A percentile compares a stretch with the other conserved stretches of the same genome.
Conservation (phyloP, 2,888 invertebrate genomes). For the Archaeoteleia sp. region DNA sequence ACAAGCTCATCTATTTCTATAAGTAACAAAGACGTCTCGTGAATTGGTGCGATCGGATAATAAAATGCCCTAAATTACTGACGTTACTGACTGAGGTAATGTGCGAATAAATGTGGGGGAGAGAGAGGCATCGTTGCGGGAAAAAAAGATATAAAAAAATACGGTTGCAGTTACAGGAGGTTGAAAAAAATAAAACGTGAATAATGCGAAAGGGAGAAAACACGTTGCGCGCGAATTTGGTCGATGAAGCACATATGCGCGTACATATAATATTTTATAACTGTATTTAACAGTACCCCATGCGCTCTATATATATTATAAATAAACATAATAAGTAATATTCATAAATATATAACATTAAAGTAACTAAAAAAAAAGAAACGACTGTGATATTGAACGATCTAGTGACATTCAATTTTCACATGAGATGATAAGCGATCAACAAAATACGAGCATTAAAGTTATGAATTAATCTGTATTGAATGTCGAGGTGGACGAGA, state of each 20-base stretch:
- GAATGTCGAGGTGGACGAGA: too few species aligned
- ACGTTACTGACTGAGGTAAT: slow-evolving; percentile 15
- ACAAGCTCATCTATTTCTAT: slow-evolving; percentile 55
- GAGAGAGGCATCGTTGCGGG: slow-evolving; percentile 29
- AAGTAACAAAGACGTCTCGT: slow-evolving; percentile 62
- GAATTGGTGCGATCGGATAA: slow-evolving; percentile 54
- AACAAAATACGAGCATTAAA: slow-evolving; percentile 64
- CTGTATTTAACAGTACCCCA: slow-evolving; percentile 71
- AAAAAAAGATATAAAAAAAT: slow-evolving; percentile 49
- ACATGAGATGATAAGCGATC: slow-evolving; percentile 68
- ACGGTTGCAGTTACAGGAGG: slow-evolving; percentile 74
- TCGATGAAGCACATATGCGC: slow-evolving; percentile 63
- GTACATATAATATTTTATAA: slow-evolving; percentile 72
- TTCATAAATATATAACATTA: slow-evolving; percentile 71
- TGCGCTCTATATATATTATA: slow-evolving; percentile 68
- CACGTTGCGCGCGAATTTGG: slow-evolving; percentile 52
- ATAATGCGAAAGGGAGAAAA: slow-evolving; percentile 40
- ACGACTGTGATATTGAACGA: slow-evolving; percentile 75
- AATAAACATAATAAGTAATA: slow-evolving; percentile 70
- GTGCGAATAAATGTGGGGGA: slow-evolving; percentile 15
- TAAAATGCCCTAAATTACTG: slow-evolving; percentile 23
- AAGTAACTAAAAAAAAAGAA: slow-evolving; percentile 66
- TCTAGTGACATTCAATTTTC: slow-evolving; percentile 74
- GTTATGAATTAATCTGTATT: too few species aligned
- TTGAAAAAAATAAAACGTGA: slow-evolving; percentile 41